phyloP scores from a whole-genome alignment of 53 echinoderm and acorn worm species.

The Glandiceps talaboti region DNA sequence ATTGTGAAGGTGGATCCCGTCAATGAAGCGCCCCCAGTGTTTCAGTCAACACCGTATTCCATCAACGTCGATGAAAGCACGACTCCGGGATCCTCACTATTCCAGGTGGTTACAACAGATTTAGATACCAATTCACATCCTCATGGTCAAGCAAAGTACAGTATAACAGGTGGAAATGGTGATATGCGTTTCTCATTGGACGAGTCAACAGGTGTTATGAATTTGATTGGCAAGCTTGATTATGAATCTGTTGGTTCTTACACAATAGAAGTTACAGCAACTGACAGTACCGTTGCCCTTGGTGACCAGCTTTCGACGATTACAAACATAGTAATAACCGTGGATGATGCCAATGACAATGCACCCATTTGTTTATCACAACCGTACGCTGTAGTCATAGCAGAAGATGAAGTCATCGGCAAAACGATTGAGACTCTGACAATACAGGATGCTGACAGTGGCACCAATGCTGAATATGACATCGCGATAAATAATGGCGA shows the following conservation, averaged over 20 bases:
- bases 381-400: not conserved
- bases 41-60: not conserved
- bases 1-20: not conserved
- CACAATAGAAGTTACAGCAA: not conserved
- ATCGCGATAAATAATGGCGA: not conserved
- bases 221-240: not conserved
- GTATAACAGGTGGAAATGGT: not conserved
- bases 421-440: not conserved
- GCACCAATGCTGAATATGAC: not conserved
- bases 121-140: not conserved
- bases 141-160: not conserved
- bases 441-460: not conserved
- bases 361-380: not conserved
- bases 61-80: not conserved
- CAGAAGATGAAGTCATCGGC: not conserved
- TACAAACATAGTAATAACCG: not conserved
- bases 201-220: not conserved
- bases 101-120: not conserved
- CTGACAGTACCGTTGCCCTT: not conserved
- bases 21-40: not conserved
- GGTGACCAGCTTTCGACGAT: not conserved
- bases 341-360: not conserved
- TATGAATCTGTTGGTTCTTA: not conserved
- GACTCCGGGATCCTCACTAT: not conserved
- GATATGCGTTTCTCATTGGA: not conserved